These are phyloP conservation scores for Lanius ludovicianus DNA, from an alignment of 2,113 vertebrate species.

Conservation along the genomic window DNA sequence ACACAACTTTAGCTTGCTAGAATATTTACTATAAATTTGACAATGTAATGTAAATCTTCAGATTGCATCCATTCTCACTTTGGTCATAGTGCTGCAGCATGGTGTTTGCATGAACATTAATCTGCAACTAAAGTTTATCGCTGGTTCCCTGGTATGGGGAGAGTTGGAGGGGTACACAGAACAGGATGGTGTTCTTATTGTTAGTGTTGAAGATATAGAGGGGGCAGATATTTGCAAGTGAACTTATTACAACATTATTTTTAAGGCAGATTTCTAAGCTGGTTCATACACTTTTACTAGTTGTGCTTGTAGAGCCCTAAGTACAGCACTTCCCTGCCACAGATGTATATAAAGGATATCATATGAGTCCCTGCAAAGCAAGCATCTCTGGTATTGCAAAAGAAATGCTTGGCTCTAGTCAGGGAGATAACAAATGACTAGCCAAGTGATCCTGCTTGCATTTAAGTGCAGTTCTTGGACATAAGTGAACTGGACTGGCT, in stretches of 20 bases:
- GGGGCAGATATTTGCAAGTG: neutral
- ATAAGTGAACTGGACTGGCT: constrained; percentile 14
- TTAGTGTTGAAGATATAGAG: neutral
- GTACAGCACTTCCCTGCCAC: neutral
- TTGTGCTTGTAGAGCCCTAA: neutral
- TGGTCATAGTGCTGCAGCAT: neutral
- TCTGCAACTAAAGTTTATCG: neutral
- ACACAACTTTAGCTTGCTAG: neutral
- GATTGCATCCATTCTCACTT: neutral
- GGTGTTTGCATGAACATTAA: neutral
- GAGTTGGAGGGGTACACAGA: rapidly evolving
- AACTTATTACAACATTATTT: neutral
- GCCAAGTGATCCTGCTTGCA: neutral
- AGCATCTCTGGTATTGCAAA: neutral
- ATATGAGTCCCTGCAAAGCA: neutral
- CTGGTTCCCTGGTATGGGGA: neutral
- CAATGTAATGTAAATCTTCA: neutral
- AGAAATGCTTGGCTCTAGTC: neutral
- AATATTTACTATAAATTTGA: neutral
- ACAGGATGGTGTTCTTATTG: neutral
- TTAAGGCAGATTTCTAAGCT: neutral
- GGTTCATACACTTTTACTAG: neutral
- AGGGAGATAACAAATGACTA: neutral
- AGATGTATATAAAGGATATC: neutral
- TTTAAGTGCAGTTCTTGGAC: neutral